Evolutionary conservation across 2,113 vertebrate species (phyloP), one percentile per base, ranked within the genome.

Genomic region (Hyla sarda): DNA sequence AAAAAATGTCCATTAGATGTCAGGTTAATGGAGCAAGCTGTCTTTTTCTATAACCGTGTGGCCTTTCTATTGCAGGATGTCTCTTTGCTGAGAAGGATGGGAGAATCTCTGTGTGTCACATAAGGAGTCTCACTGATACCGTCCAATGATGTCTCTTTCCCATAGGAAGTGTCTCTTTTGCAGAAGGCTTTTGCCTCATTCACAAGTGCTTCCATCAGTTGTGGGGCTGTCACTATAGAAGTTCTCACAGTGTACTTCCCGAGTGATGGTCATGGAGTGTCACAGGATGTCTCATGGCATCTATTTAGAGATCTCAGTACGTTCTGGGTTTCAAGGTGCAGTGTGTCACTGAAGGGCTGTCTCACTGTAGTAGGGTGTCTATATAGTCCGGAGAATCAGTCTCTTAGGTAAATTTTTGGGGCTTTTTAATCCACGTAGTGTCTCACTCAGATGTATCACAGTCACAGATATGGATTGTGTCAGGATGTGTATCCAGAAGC

Each of bases 1-100:
- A 54, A 71, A 34, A 74, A 19, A 54, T 32, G 65, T 88, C 69
- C 50, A 62, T 86, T 47, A 80, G 58, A 73, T 74, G 82, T 48
- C 48, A 37, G 72, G 45, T 47, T 76, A 28, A 58, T 48, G 45
- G 52, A 52, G 73, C 58, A 32, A 47, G 80, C 71, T 21, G 73
- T 74, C 82, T 76, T 32, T 83, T 23, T 73, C 67, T 73, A 56
- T 41, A 37, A 34, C 50, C 56, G 48, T 17, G 28, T 21, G 82
- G 37, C 14, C 67, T 34, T 21, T 48, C 34, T 76, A 37, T 48
- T 37, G 50, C 82, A 69, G 82, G 69, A 56, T 56, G 82, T 56
- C 30, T 73, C 50, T 73, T 50, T 56, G 47, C 48, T 12, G n/a
- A 16, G 37, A 34, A 69, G 45, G 1, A 41, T 5, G 41, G 41